Evolutionary conservation across 2,797 vertebrate species (phyloP), one percentile per base, ranked within the genome.

Genomic region (Myotis findleyi): DNA sequence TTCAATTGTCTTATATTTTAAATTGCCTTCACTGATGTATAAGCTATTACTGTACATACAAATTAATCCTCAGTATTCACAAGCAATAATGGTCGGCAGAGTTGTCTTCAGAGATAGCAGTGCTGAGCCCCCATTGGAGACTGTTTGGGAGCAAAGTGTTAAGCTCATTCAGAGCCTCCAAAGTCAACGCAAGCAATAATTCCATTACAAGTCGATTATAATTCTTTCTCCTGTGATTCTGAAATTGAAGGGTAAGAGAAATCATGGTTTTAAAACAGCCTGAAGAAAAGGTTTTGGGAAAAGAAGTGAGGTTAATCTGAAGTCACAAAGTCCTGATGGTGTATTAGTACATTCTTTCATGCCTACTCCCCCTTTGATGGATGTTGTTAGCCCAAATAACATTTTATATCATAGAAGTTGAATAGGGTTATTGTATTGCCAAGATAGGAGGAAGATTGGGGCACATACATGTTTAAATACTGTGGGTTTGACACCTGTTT

Each of bases 401-500:
- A 30, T 86, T 81, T 96, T 64, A 71, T 96, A 47, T 94, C 94
- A 79, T 69, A 93, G 77, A 97, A 89, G 91, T 94, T 89, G 82
- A n/a, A 7, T 93, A 93, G 93, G 88, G 88, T 95, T 97, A 80
- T 85, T 0, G 17, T 87, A 53, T 93, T 89, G 79, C 92, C 71
- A 94, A 93, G 95, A 41, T 33, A 68, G 87, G 76, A 79, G 86
- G 75, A 95, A 92, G 86, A 93, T 59, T 85, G 6, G 14, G 95
- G 91, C 87, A 81, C 44, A 88, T 95, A 72, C 21, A 93, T 91
- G 95, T 97, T 97, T 95, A 13, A 96, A 98, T 97, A 97, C 98
- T 98, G 98, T 98, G 98, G 98, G 98, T 98, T 98, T 98, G 98
- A 98, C 98, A 98, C 98, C 98, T 98, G 98, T 98, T 98, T 98